Evolutionary conservation across 35 echinoderm and acorn worm genomes (phyloP).

Genomic region (Strongylocentrotus purpuratus): DNA sequence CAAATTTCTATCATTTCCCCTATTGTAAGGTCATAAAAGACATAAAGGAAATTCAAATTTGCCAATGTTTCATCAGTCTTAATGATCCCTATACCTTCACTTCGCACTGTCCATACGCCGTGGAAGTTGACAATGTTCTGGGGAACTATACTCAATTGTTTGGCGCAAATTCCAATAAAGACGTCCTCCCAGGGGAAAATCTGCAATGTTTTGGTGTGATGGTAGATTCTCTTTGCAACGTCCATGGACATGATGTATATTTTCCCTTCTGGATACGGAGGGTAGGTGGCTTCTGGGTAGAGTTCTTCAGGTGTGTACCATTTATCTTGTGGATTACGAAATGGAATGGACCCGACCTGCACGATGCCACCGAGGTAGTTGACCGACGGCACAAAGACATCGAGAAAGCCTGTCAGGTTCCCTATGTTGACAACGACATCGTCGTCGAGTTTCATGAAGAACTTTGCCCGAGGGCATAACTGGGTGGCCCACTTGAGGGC

Average conservation of each 20-base stretch:
- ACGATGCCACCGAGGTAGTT: slow-evolving; percentile 50
- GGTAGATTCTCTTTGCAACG: neutral
- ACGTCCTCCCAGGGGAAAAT: slow-evolving; percentile 58
- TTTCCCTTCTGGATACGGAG: slow-evolving; percentile 74
- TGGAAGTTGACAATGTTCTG: neutral
- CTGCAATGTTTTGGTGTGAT: neutral
- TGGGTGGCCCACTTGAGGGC: slow-evolving; percentile 77
- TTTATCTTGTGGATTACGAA: slow-evolving; percentile 50
- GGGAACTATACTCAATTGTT: slow-evolving; percentile 1
- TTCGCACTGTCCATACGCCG: neutral
- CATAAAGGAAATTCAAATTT: neutral
- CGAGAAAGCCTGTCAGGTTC: slow-evolving; percentile 55
- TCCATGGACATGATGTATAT: slow-evolving; percentile 86
- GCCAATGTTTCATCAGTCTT: neutral
- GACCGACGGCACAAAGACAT: neutral
- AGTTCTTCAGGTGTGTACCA: slow-evolving; percentile 59
- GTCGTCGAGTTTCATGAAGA: slow-evolving; percentile 88
- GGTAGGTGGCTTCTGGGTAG: slow-evolving; percentile 63
- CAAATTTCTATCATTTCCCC: slow-evolving; percentile 11
- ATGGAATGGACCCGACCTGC: neutral
- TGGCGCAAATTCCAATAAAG: slow-evolving; percentile 55
- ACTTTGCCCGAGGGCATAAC: slow-evolving; percentile 68
- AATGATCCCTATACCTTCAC: neutral
- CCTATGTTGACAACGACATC: slow-evolving; percentile 74
- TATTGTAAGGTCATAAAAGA: slow-evolving; percentile 1